Percentiles rank a stretch among this genome's conserved stretches.
phyloP scores from a whole-genome alignment of 2,888 invertebrate species.

The Philonicus albiceps region DNA sequence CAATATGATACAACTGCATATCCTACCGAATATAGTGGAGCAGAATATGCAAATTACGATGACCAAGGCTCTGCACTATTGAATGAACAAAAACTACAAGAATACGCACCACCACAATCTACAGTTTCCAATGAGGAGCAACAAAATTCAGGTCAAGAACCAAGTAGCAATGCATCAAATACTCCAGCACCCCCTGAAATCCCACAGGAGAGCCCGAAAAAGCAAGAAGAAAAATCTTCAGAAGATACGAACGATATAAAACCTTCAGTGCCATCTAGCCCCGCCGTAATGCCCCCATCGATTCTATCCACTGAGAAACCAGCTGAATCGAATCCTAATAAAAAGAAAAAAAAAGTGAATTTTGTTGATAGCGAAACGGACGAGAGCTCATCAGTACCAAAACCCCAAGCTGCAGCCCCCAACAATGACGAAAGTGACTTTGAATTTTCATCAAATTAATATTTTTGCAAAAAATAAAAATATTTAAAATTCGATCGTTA shows the following conservation, averaged over 20 bases:
- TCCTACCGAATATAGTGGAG: not conserved
- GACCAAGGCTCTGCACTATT: not conserved
- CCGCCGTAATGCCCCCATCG: conserved; percentile 48
- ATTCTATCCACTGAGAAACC: conserved; percentile 55
- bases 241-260: not conserved
- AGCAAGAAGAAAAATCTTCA: not conserved
- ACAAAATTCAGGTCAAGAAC: not conserved
- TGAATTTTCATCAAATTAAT: conserved; percentile 58
- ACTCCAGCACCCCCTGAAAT: not conserved
- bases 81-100: not conserved
- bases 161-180: not conserved
- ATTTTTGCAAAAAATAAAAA: not conserved
- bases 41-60: conserved; percentile 43
- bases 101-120: not conserved
- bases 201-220: not conserved
- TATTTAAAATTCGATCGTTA: not conserved
- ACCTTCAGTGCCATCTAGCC: not conserved
- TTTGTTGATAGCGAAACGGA: conserved; percentile 63
- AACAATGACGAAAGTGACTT: conserved; percentile 61
- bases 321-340: conserved; percentile 50
- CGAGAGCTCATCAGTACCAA: conserved; percentile 56
- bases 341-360: conserved; percentile 63
- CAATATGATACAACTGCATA: not conserved
- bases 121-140: not conserved
- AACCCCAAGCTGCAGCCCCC: conserved; percentile 48